Base-by-base conservation (phyloP, 2,113 vertebrate species). In the Corvus moneduloides region DNA sequence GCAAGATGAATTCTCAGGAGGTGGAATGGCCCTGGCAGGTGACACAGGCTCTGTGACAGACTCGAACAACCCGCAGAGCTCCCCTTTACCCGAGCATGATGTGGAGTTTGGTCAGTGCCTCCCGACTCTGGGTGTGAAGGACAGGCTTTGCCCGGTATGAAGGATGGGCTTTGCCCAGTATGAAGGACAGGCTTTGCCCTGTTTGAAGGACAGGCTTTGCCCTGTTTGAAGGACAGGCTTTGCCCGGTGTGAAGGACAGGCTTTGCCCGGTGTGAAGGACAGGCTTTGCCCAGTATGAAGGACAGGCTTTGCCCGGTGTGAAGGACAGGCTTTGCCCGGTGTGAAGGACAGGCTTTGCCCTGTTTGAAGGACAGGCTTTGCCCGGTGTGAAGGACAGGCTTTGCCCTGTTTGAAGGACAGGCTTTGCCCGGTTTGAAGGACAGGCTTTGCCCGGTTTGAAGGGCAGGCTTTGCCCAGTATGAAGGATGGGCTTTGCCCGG, bases 61-160 rank as follows among this genome's bases (percentile, higher is more conserved):
- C 39, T 37, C 9, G 5, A 49, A 49, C n/a, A 35, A 19, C 8
- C 1, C 1, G 1, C 69, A 74, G 28, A 64, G 13, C 19, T 16
- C 13, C 4, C 13, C 13, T 43, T 16, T 28, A 67, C 41, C 27
- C 1, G 1, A 17, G 5, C 1, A 0, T 4, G 43, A 4, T 4
- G 16, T 1, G 16, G 33, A 9, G 20, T 5, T 88, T 13, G 44
- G 35, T 43, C 46, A 30, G 27, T 12, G 44, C 26, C 11, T 27
- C 33, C 24, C 0, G 0, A 37, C 0, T 0, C 52, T 7, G 35
- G 10, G 2, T 18, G 9, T 39, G 39, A 51, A 37, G 51, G 16
- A 1, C 15, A 3, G 32, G 30, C 30, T 64, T 13, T 62, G 37
- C 26, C 26, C 11, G 0, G 37, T 19, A 0, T 28, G 26, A 11